Conservation (phyloP, 2,888 invertebrate species). For the Drosophila anomalata region DNA sequence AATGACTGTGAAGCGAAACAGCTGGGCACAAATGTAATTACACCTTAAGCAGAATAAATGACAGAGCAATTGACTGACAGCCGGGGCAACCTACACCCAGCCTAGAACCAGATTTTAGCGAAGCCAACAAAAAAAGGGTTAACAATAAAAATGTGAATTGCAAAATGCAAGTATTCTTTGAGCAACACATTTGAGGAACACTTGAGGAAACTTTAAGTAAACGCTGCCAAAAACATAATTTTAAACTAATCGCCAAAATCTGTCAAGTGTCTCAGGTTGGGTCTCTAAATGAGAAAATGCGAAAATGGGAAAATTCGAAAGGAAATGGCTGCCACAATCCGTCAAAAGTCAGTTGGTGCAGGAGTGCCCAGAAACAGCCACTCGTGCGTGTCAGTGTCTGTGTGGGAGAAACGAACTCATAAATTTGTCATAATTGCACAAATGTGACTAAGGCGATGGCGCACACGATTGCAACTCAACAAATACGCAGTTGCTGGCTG, state of each 20-base stretch:
- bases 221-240: not conserved
- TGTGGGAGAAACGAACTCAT: conserved; percentile 80
- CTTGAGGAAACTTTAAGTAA: not conserved
- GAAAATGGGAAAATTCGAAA: not conserved
- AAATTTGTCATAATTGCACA: conserved; percentile 80
- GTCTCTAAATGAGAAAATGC: conserved; percentile 12
- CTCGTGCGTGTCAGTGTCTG: conserved; percentile 28
- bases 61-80: conserved; percentile 28
- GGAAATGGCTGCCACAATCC: conserved; percentile 30
- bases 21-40: conserved; percentile 60
- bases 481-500: conserved; percentile 31
- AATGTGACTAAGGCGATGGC: conserved; percentile 71
- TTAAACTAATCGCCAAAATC: conserved; percentile 48
- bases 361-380: conserved; percentile 48
- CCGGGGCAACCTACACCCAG: conserved; percentile 44
- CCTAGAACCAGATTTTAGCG: conserved; percentile 14
- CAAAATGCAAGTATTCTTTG: conserved; percentile 8
- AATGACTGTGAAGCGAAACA: conserved; percentile 57
- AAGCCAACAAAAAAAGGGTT: not conserved
- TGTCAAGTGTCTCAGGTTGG: conserved; percentile 55
- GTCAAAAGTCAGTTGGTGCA: conserved; percentile 59
- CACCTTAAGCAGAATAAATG: conserved; percentile 45
- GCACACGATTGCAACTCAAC: conserved; percentile 50
- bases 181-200: not conserved
- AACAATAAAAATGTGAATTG: not conserved